Conservation (phyloP, 2,888 invertebrate genomes). For the Euplagia quadripunctaria region DNA sequence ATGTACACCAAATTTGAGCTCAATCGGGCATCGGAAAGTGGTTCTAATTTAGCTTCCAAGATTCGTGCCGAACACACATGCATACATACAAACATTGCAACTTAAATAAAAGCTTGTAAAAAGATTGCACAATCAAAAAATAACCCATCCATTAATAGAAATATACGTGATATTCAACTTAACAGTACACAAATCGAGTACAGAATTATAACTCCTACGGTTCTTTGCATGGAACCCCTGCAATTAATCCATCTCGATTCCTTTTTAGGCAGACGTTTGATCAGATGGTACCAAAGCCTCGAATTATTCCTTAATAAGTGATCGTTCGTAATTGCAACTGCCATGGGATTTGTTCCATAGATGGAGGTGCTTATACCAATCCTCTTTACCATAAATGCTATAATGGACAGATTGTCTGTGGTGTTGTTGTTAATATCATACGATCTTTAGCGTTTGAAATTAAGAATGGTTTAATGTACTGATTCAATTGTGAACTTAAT, state of each 20-base stretch:
- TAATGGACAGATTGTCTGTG: not conserved
- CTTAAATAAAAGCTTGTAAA: no score
- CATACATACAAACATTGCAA: no score
- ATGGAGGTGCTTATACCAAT: constrained; percentile 58
- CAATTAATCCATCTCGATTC: constrained; percentile 22
- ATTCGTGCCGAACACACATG: no score
- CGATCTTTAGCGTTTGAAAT: not conserved
- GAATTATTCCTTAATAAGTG: constrained; percentile 53
- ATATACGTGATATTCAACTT: not conserved
- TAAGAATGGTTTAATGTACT: not conserved
- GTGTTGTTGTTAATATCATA: not conserved
- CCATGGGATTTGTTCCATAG: constrained; percentile 48
- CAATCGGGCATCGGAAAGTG: no score
- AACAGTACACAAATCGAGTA: constrained; percentile 6
- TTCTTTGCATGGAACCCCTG: constrained; percentile 16
- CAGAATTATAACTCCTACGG: constrained; percentile 1
- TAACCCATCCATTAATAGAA: no score
- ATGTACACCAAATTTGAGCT: no score
- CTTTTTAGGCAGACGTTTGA: constrained; percentile 34
- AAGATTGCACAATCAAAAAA: no score
- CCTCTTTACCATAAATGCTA: constrained; percentile 60
- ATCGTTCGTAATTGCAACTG: constrained; percentile 51
- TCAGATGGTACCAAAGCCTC: constrained; percentile 30
- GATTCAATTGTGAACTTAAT: not conserved
- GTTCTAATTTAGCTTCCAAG: no score